Evolutionary conservation across 2,113 vertebrate genomes (phyloP).

Genomic region (human (Homo sapiens)): DNA sequence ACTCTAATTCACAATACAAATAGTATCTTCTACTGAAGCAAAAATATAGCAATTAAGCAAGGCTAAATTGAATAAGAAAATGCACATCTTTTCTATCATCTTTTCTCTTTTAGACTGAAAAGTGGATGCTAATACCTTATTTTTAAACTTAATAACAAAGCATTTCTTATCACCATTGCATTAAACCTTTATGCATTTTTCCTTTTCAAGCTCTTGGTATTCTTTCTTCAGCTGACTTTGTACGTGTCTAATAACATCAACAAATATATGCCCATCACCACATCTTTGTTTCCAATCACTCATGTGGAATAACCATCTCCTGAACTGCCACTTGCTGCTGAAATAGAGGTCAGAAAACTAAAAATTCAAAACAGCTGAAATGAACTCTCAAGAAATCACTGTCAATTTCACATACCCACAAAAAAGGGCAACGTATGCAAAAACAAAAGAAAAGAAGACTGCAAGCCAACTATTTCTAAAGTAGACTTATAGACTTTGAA

Average conservation of each 20-base stretch:
- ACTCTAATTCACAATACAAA: background rate
- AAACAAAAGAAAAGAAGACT: background rate
- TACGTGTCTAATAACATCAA: background rate
- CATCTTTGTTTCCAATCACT: constrained; percentile 18
- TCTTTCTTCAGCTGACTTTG: background rate
- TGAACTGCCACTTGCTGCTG: background rate
- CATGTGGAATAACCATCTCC: background rate
- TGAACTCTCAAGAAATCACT: background rate
- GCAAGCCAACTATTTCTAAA: constrained; percentile 30
- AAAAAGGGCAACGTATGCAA: background rate
- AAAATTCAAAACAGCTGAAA: constrained; percentile 1
- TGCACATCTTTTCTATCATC: background rate
- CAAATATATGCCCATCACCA: background rate
- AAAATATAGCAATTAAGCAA: background rate
- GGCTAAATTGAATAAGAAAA: background rate
- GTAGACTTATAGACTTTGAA: background rate
- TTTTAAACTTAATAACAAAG: background rate
- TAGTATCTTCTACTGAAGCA: background rate
- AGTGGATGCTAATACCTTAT: background rate
- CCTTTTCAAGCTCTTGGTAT: background rate
- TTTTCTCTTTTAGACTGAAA: background rate
- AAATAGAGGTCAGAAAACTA: constrained; percentile 37
- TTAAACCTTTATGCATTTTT: background rate
- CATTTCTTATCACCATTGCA: background rate
- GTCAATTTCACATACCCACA: background rate